Evolutionary conservation across 2,888 invertebrate genomes (phyloP).

Genomic region (Hyles lineata): DNA sequence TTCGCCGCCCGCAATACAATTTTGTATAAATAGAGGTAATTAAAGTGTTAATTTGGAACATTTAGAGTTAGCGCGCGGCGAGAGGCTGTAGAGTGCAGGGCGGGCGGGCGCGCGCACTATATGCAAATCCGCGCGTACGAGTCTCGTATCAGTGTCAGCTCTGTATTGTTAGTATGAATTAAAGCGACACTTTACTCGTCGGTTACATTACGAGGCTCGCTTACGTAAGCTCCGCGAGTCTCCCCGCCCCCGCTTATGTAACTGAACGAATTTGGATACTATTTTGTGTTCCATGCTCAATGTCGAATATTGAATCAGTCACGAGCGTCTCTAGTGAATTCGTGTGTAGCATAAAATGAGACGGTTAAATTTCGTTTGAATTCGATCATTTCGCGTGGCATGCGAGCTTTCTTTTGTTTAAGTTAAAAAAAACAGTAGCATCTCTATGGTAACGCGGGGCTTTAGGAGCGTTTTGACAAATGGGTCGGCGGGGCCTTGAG

Average conservation of each 20-base stretch:
- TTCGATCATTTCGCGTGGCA: neutral
- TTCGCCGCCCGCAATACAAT: constrained; percentile 26
- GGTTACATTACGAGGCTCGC: constrained; percentile 56
- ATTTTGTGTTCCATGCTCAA: constrained; percentile 54
- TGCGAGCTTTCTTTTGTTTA: constrained; percentile 4
- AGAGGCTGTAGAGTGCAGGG: constrained; percentile 32
- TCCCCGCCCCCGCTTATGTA: constrained; percentile 78
- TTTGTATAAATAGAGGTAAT: constrained; percentile 43
- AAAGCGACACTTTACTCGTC: constrained; percentile 24
- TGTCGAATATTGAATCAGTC: constrained; percentile 12
- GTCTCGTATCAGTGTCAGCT: constrained; percentile 19
- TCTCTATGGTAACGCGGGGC: constrained; percentile 26
- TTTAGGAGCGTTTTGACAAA: constrained; percentile 9
- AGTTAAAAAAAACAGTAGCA: constrained; percentile 3
- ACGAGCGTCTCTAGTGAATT: constrained; percentile 39
- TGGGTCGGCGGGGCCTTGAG: constrained; percentile 31
- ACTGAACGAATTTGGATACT: constrained; percentile 64
- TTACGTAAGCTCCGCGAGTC: constrained; percentile 75
- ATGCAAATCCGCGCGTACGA: constrained; percentile 39
- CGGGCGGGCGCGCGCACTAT: constrained; percentile 2
- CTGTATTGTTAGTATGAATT: constrained; percentile 13
- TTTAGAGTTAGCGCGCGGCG: constrained; percentile 43
- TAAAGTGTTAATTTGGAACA: constrained; percentile 41
- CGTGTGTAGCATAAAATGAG: constrained; percentile 38
- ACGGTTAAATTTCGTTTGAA: neutral